Evolutionary conservation across 2,888 invertebrate genomes (phyloP).

Genomic region (Chaetoderma sp.): DNA sequence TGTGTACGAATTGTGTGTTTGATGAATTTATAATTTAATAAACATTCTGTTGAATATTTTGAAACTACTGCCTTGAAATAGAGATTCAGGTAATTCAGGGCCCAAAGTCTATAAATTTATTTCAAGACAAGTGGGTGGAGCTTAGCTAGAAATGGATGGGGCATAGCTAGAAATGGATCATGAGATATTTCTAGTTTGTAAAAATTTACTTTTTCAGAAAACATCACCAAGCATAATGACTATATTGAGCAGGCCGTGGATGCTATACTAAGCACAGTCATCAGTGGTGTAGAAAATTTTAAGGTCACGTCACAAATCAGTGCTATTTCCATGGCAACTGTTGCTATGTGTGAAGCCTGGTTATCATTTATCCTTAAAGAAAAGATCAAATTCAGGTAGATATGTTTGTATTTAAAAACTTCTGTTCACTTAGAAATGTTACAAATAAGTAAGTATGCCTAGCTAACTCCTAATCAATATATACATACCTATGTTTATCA

Average conservation of each 20-base stretch:
- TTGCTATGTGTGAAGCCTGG: slow-evolving; percentile 64
- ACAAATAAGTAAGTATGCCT: neutral
- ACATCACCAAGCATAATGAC: slow-evolving; percentile 47
- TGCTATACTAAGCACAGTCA: slow-evolving; percentile 57
- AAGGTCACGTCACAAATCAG: slow-evolving; percentile 56
- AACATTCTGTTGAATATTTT: no score
- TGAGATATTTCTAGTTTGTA: no score
- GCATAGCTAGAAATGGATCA: no score
- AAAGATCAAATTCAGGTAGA: slow-evolving; percentile 66
- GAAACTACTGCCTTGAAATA: no score
- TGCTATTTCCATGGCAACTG: slow-evolving; percentile 57
- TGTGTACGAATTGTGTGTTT: no score
- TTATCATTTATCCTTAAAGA: slow-evolving; percentile 59
- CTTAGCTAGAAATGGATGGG: no score
- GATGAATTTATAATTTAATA: no score
- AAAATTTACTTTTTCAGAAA: slow-evolving; percentile 44
- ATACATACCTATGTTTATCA: neutral
- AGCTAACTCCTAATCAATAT: neutral
- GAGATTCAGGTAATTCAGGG: no score
- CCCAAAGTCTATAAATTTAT: no score
- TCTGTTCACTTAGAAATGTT: neutral
- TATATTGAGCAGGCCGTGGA: slow-evolving; percentile 62
- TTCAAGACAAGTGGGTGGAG: no score
- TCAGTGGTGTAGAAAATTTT: slow-evolving; percentile 59
- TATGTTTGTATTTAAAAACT: neutral